Evolutionary conservation across 2,888 invertebrate species (phyloP), one percentile per base, ranked within the genome.

Genomic region (Noctua pronuba): DNA sequence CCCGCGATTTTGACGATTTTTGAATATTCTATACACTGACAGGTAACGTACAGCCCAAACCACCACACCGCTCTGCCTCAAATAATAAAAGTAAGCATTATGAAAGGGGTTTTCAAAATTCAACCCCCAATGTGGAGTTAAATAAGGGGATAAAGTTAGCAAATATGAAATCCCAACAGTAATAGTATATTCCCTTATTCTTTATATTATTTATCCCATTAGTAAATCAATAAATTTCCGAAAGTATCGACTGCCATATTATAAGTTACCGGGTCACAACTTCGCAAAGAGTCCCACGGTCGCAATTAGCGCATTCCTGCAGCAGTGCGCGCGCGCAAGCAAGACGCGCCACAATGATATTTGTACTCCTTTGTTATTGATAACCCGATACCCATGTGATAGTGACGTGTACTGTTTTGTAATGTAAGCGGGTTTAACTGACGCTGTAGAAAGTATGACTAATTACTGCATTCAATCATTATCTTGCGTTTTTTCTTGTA

Each of bases 311-410:
- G n/a, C 87, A 87, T 88, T 77, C 82, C 86, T 60, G 24, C 18
- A 46, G 60, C 71, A 65, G 49, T 52, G 71, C 86, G 77, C 84
- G 64, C 77, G 75, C 84, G 84, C 80, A 86, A 28, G 44, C 80
- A 82, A 82, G 77, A 74, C 86, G 77, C 58, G 55, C 83, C 77
- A 84, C 87, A 87, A 87, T 87, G 88, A 88, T 84, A 88, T 84
- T 86, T 88, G 75, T 77, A 55, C 73, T 60, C 75, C 71, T 74
- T 87, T 84, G 87, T 87, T 87, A 88, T 87, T 86, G 88, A 77
- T 79, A 84, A 82, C 74, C 62, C 8, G 87, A 87, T 80, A 80
- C 82, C 35, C 84, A 82, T 84, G 86, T 83, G 78, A 79, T 86
- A 86, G 64, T 86, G 83, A 77, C 71, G 71, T 68, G 21, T 28